These are phyloP conservation scores for Chrysolina haemoptera DNA, from an alignment of 2,888 invertebrate genomes.

Conservation along the genomic window DNA sequence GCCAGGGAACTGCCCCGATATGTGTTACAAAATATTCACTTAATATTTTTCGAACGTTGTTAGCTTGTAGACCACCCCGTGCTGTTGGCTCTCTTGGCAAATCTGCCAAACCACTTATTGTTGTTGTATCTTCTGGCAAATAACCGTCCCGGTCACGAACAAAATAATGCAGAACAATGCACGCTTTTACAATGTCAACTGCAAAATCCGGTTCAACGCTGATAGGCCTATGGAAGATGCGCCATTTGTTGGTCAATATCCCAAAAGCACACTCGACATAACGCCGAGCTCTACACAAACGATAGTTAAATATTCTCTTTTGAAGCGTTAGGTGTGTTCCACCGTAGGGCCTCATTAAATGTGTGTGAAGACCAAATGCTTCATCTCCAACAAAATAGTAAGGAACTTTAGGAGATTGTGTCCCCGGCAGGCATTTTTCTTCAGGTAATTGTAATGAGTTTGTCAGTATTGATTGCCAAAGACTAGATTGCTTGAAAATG, in stretches of 20 bases:
- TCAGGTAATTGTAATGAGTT: conserved; percentile 29
- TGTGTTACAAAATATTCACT: conserved; percentile 29
- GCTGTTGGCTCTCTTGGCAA: conserved; percentile 28
- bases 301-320: conserved; percentile 47
- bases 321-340: conserved; percentile 36
- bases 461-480: conserved; percentile 34
- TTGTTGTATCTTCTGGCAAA: conserved; percentile 34
- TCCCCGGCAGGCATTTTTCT: conserved; percentile 32
- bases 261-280: conserved; percentile 55
- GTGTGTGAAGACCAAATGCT: conserved; percentile 40
- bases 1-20: conserved; percentile 24
- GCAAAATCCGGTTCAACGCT: conserved; percentile 46
- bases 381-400: conserved; percentile 42
- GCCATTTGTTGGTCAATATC: conserved; percentile 55
- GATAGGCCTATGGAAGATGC: conserved; percentile 55
- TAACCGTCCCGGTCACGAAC: conserved; percentile 47
- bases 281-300: conserved; percentile 51
- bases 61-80: conserved; percentile 30
- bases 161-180: conserved; percentile 50
- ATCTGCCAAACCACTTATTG: conserved; percentile 31
- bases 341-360: conserved; percentile 44
- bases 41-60: conserved; percentile 30
- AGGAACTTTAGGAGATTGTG: conserved; percentile 27
- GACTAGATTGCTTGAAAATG: conserved; percentile 31
- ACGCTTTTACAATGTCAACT: conserved; percentile 45